Evolutionary conservation across 2,113 vertebrate genomes (phyloP).

Genomic region (Anguilla rostrata): DNA sequence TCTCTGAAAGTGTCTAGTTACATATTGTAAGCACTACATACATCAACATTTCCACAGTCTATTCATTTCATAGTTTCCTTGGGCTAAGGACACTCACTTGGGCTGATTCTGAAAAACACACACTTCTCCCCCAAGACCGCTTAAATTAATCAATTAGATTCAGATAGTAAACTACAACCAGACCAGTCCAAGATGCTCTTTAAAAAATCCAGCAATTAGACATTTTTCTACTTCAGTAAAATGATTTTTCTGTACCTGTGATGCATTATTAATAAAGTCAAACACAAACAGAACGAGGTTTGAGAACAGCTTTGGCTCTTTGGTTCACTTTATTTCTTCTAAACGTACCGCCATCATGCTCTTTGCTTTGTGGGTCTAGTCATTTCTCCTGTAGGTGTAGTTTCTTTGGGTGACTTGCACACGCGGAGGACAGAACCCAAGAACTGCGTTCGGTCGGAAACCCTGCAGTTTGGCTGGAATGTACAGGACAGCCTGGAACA

Average conservation of each 20-base stretch:
- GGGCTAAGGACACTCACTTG: background rate
- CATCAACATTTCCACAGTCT: background rate
- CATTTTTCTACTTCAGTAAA: background rate
- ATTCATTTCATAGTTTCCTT: background rate
- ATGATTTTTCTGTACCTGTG: background rate
- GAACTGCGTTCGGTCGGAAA: background rate
- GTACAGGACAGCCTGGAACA: background rate
- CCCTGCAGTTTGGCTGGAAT: background rate
- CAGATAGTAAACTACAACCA: background rate
- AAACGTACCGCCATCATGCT: no score
- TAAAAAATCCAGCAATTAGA: background rate
- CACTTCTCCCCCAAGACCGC: background rate
- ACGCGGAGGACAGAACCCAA: background rate
- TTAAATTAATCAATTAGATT: background rate
- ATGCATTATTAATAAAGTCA: background rate
- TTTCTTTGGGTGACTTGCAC: background rate
- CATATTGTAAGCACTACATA: background rate
- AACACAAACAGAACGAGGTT: background rate
- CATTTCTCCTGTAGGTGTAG: background rate
- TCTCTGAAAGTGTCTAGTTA: background rate
- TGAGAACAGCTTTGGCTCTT: background rate
- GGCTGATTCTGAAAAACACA: background rate
- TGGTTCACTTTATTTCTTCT: no score
- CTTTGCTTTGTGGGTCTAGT: background rate
- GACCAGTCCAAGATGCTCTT: background rate